phyloP scores from a whole-genome alignment of 2,888 invertebrate genomes.

The Drosophila dives region DNA sequence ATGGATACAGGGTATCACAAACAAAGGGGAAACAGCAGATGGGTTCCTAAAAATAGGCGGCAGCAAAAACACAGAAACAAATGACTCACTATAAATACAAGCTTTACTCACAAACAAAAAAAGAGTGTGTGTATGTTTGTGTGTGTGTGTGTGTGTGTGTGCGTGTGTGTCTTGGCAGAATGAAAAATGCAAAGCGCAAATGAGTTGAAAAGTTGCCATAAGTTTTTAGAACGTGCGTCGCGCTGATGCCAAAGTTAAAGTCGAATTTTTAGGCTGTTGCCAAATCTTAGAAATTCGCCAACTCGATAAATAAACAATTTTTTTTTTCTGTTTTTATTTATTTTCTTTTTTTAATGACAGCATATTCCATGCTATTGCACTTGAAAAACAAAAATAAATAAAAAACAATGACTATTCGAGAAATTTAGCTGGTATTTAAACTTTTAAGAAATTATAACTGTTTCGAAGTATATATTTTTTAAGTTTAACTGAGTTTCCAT shows the following conservation, averaged over 20 bases:
- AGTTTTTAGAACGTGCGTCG: slow-evolving; percentile 57
- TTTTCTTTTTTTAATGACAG: not conserved
- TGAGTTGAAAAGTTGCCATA: slow-evolving; percentile 79
- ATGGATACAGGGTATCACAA: slow-evolving; percentile 11
- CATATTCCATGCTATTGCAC: slow-evolving; percentile 23
- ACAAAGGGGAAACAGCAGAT: slow-evolving; percentile 20
- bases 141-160: slow-evolving; percentile 32
- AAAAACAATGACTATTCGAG: not conserved
- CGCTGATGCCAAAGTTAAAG: slow-evolving; percentile 59
- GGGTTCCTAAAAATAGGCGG: slow-evolving; percentile 41
- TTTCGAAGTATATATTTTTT: not conserved
- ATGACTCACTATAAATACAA: slow-evolving; percentile 72
- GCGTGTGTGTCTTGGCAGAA: slow-evolving; percentile 42
- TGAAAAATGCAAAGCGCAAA: slow-evolving; percentile 75
- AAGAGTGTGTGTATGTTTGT: slow-evolving; percentile 2
- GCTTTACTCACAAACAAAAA: slow-evolving; percentile 13
- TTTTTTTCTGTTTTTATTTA: not conserved
- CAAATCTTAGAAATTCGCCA: slow-evolving; percentile 59
- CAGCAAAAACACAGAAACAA: slow-evolving; percentile 69
- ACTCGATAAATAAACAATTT: slow-evolving; percentile 39
- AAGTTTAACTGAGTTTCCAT: not conserved
- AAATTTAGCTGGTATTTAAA: not conserved
- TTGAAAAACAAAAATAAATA: slow-evolving; percentile 26
- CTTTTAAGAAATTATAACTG: not conserved
- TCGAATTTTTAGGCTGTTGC: slow-evolving; percentile 59